Evolutionary conservation across 2,797 vertebrate genomes (phyloP), one percentile per base, ranked within the genome.

Genomic region (Ceyx erithaca): DNA sequence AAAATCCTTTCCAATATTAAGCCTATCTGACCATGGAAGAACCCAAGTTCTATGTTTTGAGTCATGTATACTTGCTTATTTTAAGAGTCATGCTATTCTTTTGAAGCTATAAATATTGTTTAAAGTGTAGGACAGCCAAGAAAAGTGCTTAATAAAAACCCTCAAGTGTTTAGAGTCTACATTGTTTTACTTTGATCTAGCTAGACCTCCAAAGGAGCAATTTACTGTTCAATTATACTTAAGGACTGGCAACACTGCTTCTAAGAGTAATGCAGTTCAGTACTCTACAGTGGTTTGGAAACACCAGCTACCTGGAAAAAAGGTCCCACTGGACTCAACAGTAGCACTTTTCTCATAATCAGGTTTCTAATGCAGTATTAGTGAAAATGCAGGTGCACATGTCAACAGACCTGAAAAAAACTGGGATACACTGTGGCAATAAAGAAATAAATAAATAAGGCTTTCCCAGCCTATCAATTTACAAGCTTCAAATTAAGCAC

Each of bases 191-290:
- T 89, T 54, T 57, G 72, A 78, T 83, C 76, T 92, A 35, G 23
- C 0, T 0, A 85, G 80, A 91, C 81, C 85, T 92, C 81, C 86
- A 90, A 78, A 95, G 62, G 55, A 83, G 83, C 59, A 93, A 93
- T 85, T 95, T 92, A 94, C 35, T 40, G 69, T 51, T 66, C 81
- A 89, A 66, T 85, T 91, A 92, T n/a, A 35, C 79, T 89, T 75
- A 92, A 90, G 79, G 62, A 89, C 67, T 67, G 54, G 54, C 75
- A 92, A 80, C 6, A 4, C 23, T 83, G 72, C 67, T 80, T 77
- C 69, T 59, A 72, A 76, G 70, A 72, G 51, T 46, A 71, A 62
- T 63, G 85, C 58, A 63, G 78, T 87, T 90, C 76, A 85, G 83
- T 31, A 49, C 9, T n/a, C 66, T 81, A 5, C 19, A 75, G 87